Base-by-base conservation (phyloP, 2,888 invertebrate species). In the Nemoura dubitans region DNA sequence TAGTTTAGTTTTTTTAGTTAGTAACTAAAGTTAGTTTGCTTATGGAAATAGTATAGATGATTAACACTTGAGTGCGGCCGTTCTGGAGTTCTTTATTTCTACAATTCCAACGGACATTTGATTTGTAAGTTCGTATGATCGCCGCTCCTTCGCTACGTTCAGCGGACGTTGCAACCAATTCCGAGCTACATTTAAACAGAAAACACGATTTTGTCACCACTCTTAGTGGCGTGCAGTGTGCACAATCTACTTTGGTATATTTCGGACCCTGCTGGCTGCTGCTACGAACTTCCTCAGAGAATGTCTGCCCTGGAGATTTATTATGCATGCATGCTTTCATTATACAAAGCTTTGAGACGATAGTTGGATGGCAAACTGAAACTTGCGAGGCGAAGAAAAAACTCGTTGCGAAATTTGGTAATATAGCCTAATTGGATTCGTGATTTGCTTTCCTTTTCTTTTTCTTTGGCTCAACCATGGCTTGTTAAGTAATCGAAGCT, bases 281-380 rank as follows among this genome's bases (percentile, higher is more conserved):
- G 36, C 36, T 21, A 14, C 59, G 59, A 59, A 59, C 59, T 59
- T 59, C 21, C 14, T 36, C 1, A 59, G 59, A 59, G 59, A 59
- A 59, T 59, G 59, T 59, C 59, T 10, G 21, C 16, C 59, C 3
- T 2, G 14, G 59, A 59, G 59, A 59, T 59, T 59, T 59, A 59
- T 59, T 59, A 59, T 59, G 59, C 59, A 59, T 59, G 59, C 59
- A 59, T 59, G 59, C 59, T 59, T 59, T 59, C 59, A 59, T 59
- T 59, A 59, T 59, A 59, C 16, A 59, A 59, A 59, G 59, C 59
- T 59, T 59, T 59, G 59, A 59, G 59, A 21, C 14, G 59, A 59
- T 59, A 59, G 59, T 59, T 59, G 59, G 59, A 59, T 59, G 14
- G 59, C 59, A 21, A 59, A 21, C 59, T 59, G 59, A 21, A 59